Base-by-base conservation (phyloP, 1,140 invertebrate species). In the Caligus rogercresseyi region DNA sequence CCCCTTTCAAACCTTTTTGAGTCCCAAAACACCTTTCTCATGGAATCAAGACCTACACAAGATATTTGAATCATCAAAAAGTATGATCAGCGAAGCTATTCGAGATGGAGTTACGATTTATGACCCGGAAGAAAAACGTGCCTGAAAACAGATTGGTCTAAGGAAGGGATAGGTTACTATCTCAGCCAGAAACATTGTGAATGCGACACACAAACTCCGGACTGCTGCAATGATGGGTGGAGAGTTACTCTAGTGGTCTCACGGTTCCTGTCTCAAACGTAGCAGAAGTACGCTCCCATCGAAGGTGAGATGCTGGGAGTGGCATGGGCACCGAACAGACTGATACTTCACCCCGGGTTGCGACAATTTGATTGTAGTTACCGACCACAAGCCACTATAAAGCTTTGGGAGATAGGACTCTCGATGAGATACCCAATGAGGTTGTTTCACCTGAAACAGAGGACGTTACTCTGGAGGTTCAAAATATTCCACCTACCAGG, bases 141-240 rank as follows among this genome's bases (percentile, higher is more conserved):
- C 31, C 31, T 43, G 2, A 56, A n/a, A 3, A 61, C n/a, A n/a
- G n/a, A 65, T 25, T 65, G 23, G 55, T 61, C 55, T n/a, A 1
- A 15, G 0, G 13, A 13, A 31, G 57, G 64, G 3, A 54, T 65
- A 15, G 64, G 64, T 1, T 65, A 61, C 52, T 25, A 62, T 3
- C 31, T 65, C 4, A 1, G 63, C 16, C 65, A 66, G 2, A 51
- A 65, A 26, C 54, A 65, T 25, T 66, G 60, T n/a, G 19, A 52
- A 18, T 56, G 53, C n/a, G 7, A 20, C 3, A 56, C 64, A n/a
- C n/a, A 7, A 58, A 7, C n/a, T 11, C 31, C 31, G 31, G 31
- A 43, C n/a, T 43, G 31, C n/a, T 43, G 31, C 7, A n/a, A 43
- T 11, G 31, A 7, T 11, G 31, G n/a, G n/a, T 43, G n/a, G n/a